A percentile compares a stretch with the other conserved stretches of the same genome.
Evolutionary conservation across 2,888 invertebrate genomes (phyloP).

Genomic region (Platerodrilus igneus): DNA sequence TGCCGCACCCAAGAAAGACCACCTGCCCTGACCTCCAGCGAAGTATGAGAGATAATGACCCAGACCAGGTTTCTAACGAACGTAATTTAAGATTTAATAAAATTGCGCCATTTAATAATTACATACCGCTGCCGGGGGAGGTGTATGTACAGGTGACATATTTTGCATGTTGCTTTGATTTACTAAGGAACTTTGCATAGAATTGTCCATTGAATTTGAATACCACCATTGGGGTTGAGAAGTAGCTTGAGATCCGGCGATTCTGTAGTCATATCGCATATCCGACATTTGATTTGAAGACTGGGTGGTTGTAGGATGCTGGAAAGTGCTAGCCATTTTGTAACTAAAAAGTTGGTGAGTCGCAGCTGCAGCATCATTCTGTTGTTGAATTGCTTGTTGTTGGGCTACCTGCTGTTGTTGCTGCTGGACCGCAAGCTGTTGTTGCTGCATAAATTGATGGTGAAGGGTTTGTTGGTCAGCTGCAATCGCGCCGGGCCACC

Average conservation of each 20-base stretch:
- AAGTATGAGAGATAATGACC: slow-evolving; percentile 40
- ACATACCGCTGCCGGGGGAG: slow-evolving; percentile 47
- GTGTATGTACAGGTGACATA: slow-evolving; percentile 45
- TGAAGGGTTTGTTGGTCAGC: slow-evolving; percentile 50
- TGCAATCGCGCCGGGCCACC: slow-evolving; percentile 56
- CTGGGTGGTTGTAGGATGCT: slow-evolving; percentile 64
- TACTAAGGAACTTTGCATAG: slow-evolving; percentile 48
- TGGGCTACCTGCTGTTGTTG: slow-evolving; percentile 47
- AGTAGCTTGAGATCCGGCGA: no score
- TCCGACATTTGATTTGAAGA: slow-evolving; percentile 55
- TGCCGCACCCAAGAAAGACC: slow-evolving; percentile 40
- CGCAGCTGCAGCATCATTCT: slow-evolving; percentile 52
- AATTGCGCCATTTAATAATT: slow-evolving; percentile 13
- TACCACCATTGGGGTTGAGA: slow-evolving; percentile 80
- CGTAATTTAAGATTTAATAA: slow-evolving; percentile 7
- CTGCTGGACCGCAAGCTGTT: slow-evolving; percentile 38
- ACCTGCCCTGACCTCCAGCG: slow-evolving; percentile 42
- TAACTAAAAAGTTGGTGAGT: slow-evolving; percentile 70
- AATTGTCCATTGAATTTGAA: slow-evolving; percentile 58
- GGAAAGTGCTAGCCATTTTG: slow-evolving; percentile 82
- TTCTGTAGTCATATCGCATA: slow-evolving; percentile 65
- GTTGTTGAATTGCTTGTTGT: slow-evolving; percentile 48
- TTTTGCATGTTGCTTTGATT: slow-evolving; percentile 35
- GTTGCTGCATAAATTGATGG: slow-evolving; percentile 51
- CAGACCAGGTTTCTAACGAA: slow-evolving; percentile 20